Percentiles rank a stretch among this genome's conserved stretches.
Conservation (phyloP, 2,888 invertebrate genomes). For the Cryptocheilus praepositus region DNA sequence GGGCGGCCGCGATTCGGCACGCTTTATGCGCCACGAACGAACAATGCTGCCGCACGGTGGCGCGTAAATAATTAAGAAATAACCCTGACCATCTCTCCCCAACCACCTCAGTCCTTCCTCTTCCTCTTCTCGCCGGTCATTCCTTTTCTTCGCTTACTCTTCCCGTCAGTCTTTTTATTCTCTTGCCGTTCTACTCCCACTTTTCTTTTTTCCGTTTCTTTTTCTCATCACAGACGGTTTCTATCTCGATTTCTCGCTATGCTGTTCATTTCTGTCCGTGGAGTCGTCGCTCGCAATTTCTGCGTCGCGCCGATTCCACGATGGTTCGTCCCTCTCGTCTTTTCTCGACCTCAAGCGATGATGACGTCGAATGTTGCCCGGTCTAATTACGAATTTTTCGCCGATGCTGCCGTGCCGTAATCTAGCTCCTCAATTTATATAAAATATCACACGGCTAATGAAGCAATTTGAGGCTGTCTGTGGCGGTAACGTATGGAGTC, state of each 20-base stretch:
- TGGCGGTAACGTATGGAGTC: slow-evolving; percentile 70
- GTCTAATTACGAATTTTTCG: slow-evolving; percentile 67
- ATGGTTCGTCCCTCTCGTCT: no score
- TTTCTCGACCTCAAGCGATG: background rate
- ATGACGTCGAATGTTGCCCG: slow-evolving; percentile 27
- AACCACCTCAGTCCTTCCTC: slow-evolving; percentile 12
- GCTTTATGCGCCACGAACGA: slow-evolving; percentile 47
- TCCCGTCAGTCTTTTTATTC: background rate
- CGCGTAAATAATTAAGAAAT: slow-evolving; percentile 64
- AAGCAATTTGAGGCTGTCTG: slow-evolving; percentile 74
- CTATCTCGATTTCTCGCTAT: slow-evolving; percentile 2
- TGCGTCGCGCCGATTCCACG: background rate
- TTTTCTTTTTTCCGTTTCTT: background rate
- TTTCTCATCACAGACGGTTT: background rate
- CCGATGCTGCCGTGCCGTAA: slow-evolving; percentile 55
- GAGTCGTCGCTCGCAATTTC: background rate
- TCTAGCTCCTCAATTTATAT: slow-evolving; percentile 73
- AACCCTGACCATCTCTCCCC: slow-evolving; percentile 27
- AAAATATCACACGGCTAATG: slow-evolving; percentile 73
- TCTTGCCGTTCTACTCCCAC: background rate
- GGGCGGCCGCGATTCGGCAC: slow-evolving; percentile 47
- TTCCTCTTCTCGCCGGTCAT: slow-evolving; percentile 17
- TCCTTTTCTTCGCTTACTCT: slow-evolving; percentile 3
- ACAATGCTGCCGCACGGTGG: slow-evolving; percentile 48
- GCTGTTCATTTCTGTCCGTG: background rate